Evolutionary conservation across 2,888 invertebrate genomes (phyloP).

Genomic region (Phyllotreta cruciferae): DNA sequence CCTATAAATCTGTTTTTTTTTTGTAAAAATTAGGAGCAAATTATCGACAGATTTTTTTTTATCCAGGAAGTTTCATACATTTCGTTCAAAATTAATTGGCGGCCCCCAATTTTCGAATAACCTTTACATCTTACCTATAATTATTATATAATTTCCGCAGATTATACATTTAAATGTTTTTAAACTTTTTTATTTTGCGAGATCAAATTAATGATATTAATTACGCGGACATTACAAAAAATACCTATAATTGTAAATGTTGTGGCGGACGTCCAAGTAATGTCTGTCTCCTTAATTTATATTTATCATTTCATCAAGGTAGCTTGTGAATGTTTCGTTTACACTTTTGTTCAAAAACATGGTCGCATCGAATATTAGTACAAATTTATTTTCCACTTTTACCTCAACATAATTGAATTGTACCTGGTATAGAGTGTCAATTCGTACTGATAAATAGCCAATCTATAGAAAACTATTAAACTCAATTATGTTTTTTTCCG

Average conservation of each 20-base stretch:
- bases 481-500: neutral
- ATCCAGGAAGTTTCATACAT: constrained; percentile 23
- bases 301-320: constrained; percentile 50
- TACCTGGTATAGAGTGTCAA: too few species aligned
- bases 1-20: too few species aligned
- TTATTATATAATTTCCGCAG: constrained; percentile 30
- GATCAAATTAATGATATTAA: constrained; percentile 11
- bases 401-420: too few species aligned
- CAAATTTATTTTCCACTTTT: too few species aligned
- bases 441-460: too few species aligned
- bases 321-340: constrained; percentile 51
- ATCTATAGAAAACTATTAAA: too few species aligned
- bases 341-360: constrained; percentile 43
- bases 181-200: constrained; percentile 14
- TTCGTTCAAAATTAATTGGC: constrained; percentile 18
- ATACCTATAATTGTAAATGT: constrained; percentile 21
- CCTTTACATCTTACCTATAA: constrained; percentile 29
- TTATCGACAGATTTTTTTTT: neutral
- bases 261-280: constrained; percentile 32
- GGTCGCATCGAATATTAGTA: too few species aligned
- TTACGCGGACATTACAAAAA: constrained; percentile 4
- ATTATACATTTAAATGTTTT: constrained; percentile 19
- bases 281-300: constrained; percentile 38
- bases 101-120: constrained; percentile 27
- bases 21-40: too few species aligned